Evolutionary conservation across 2,113 vertebrate species (phyloP), one percentile per base, ranked within the genome.

Genomic region (Eretmochelys imbricata): DNA sequence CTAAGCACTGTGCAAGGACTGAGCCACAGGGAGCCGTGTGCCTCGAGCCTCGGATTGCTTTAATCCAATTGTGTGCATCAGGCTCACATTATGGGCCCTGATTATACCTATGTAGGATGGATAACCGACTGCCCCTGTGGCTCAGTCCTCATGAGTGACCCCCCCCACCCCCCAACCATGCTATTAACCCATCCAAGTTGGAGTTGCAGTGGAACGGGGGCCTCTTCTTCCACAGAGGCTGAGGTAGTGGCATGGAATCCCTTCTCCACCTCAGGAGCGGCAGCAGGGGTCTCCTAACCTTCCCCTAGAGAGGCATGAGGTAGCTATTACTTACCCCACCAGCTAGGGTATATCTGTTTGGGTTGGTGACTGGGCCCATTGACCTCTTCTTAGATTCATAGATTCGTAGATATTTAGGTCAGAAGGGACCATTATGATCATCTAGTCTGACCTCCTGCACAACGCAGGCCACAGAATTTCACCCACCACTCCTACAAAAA

Each of bases 331-430:
- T 48, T 51, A 31, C 14, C 10, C 27, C 79, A 51, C 42, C 49
- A 72, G 0, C 5, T 55, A 42, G 53, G 31, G 5, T 9, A 1
- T 72, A 16, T 29, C 31, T 3, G 1, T 7, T 27, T 69, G 55
- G 48, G 55, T 59, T 46, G 0, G 0, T 55, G 50, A n/a, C 55
- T 79, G 38, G 20, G 69, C 69, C 69, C 20, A 38, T 8, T 20
- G 69, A 17, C 65, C 19, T 38, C 69, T 27, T 24, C 24, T 42
- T 42, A 42, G 42, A 42, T 42, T 42, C 42, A 42, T 42, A 42
- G 42, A 42, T 42, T 42, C 42, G 5, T 42, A 5, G 42, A 42
- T 42, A 42, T 42, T 42, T 42, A 42, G 42, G 42, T 42, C 42
- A 42, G 42, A 5, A 42, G 42, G 42, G 42, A 42, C 42, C 42